These are phyloP conservation scores for Theretra japonica DNA, from an alignment of 2,888 invertebrate genomes.

Conservation along the genomic window DNA sequence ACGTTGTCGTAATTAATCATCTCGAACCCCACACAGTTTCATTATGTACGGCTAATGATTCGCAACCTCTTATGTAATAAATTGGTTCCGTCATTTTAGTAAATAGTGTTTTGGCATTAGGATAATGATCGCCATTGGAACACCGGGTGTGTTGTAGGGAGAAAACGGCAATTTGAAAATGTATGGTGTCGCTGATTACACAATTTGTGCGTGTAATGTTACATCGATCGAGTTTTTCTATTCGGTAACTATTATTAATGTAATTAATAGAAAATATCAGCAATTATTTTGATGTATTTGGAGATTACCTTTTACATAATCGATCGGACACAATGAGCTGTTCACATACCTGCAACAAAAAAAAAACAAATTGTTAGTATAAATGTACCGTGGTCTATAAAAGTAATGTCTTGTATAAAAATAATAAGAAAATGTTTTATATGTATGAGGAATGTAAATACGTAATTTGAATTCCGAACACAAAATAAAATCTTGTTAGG, in stretches of 20 bases:
- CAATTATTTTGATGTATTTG: too few relatives aligned
- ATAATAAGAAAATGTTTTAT: slow-evolving; percentile 2
- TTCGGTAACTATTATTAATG: too few relatives aligned
- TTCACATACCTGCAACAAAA: slow-evolving; percentile 52
- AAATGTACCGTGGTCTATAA: neutral
- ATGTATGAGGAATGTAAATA: neutral
- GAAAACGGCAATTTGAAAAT: neutral
- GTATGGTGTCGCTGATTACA: too few relatives aligned
- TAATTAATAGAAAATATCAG: too few relatives aligned
- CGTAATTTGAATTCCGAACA: neutral
- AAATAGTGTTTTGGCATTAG: slow-evolving; percentile 43
- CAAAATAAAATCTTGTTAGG: neutral
- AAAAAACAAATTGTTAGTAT: slow-evolving; percentile 4
- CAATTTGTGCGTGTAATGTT: too few relatives aligned
- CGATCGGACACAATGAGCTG: neutral
- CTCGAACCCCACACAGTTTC: slow-evolving; percentile 45
- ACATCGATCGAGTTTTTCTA: too few relatives aligned
- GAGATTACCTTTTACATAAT: neutral
- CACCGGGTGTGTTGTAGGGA: slow-evolving; percentile 22
- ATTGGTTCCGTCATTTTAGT: slow-evolving; percentile 49
- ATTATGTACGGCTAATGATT: slow-evolving; percentile 55
- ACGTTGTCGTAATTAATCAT: slow-evolving; percentile 58
- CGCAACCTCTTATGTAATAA: slow-evolving; percentile 47
- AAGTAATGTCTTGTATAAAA: neutral
- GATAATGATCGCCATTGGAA: slow-evolving; percentile 36